Conservation (phyloP, 2,888 invertebrate genomes). For the Deladenus siricidicola region DNA sequence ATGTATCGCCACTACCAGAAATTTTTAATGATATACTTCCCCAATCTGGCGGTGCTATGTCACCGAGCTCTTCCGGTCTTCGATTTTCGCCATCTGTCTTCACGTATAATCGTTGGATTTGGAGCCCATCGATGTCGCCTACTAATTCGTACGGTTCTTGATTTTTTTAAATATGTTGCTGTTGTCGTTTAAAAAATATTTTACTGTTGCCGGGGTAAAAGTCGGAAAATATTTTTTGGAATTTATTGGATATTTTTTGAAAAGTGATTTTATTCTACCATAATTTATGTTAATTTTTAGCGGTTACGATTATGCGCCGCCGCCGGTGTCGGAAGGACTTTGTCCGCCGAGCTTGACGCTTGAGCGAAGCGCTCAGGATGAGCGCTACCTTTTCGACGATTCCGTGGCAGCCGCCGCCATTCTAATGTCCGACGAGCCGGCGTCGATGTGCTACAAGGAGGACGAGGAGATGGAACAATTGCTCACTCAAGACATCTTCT, state of each 20-base stretch:
- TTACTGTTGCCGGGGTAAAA: not conserved
- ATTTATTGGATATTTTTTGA: too few relatives aligned
- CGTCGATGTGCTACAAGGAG: too few relatives aligned
- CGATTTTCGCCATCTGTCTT: too few relatives aligned
- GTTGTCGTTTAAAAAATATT: too few relatives aligned
- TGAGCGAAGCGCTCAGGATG: not conserved
- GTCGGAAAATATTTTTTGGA: not conserved
- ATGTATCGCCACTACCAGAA: too few relatives aligned
- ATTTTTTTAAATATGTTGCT: too few relatives aligned
- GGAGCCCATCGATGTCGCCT: constrained; percentile 10
- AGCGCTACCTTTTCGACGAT: not conserved
- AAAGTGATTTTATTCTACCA: too few relatives aligned
- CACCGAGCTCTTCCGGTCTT: not conserved
- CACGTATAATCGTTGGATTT: not conserved
- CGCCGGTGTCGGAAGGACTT: too few relatives aligned
- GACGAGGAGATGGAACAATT: too few relatives aligned
- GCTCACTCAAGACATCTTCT: too few relatives aligned
- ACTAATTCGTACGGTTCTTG: not conserved
- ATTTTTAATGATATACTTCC: not conserved
- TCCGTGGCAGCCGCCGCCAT: not conserved
- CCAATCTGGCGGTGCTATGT: not conserved
- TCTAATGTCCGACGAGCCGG: not conserved
- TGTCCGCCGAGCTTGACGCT: not conserved
- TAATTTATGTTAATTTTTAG: too few relatives aligned
- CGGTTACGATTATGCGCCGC: not conserved